Evolutionary conservation across 1,140 invertebrate species (phyloP).

Genomic region (Pteromalus puparum): DNA sequence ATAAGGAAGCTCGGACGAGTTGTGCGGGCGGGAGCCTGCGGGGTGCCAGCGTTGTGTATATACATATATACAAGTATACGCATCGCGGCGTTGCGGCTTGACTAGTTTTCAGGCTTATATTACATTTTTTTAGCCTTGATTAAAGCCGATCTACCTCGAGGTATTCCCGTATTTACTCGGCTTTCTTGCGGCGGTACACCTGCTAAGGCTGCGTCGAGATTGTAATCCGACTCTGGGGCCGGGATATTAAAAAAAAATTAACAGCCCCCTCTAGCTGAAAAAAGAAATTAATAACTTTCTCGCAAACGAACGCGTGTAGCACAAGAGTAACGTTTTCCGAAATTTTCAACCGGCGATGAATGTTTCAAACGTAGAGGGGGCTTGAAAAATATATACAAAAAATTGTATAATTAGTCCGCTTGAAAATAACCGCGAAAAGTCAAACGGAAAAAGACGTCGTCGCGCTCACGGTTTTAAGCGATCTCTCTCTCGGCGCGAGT

Average conservation of each 20-base stretch:
- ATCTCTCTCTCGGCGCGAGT: background rate
- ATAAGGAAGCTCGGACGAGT: conserved; percentile 55
- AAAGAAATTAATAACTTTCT: background rate
- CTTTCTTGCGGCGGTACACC: too few relatives aligned
- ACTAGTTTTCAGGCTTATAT: conserved; percentile 69
- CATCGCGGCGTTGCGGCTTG: conserved; percentile 41
- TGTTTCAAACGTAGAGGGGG: too few relatives aligned
- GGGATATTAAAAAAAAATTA: background rate
- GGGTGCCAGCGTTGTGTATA: conserved; percentile 50
- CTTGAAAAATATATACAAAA: background rate
- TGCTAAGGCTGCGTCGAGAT: background rate
- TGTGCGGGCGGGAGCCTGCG: conserved; percentile 58
- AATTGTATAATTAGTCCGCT: conserved; percentile 4
- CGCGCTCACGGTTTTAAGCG: background rate
- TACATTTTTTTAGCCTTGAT: conserved; percentile 69
- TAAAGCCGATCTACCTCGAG: conserved; percentile 64
- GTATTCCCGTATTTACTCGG: background rate
- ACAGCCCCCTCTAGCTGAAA: background rate
- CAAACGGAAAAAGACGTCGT: background rate
- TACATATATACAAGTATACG: conserved; percentile 34
- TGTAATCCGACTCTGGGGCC: background rate
- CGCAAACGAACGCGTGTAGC: too few relatives aligned
- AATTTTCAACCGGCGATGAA: too few relatives aligned
- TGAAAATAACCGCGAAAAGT: background rate
- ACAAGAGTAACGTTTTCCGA: too few relatives aligned